Evolutionary conservation across 2,888 invertebrate genomes (phyloP).

Genomic region (Apeira syringaria): DNA sequence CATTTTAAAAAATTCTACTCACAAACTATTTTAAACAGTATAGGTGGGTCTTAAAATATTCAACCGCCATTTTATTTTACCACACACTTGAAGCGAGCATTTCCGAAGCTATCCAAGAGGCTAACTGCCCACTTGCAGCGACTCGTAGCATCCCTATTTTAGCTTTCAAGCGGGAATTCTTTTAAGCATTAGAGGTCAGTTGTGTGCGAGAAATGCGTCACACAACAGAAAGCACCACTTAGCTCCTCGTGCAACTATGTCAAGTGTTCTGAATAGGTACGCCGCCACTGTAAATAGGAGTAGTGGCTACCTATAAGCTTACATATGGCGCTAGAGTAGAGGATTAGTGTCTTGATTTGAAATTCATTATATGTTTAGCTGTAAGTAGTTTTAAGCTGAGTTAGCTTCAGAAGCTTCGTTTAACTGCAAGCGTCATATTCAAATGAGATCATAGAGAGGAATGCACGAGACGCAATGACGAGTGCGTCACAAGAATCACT

Average conservation of each 20-base stretch:
- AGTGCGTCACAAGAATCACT: too few species aligned
- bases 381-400: not conserved
- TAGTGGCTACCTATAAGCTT: constrained; percentile 18
- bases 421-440: too few species aligned
- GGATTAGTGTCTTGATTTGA: constrained; percentile 11
- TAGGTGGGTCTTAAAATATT: too few species aligned
- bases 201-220: constrained; percentile 41
- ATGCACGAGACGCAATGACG: too few species aligned
- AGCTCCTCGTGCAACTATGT: constrained; percentile 36
- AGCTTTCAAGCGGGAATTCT: constrained; percentile 21
- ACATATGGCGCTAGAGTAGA: not conserved
- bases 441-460: too few species aligned
- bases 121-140: constrained; percentile 11
- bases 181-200: constrained; percentile 28
- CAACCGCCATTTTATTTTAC: too few species aligned
- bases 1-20: too few species aligned
- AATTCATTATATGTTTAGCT: not conserved
- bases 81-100: too few species aligned
- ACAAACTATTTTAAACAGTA: too few species aligned
- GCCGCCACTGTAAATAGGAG: constrained; percentile 1
- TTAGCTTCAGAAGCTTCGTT: too few species aligned
- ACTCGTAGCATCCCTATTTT: constrained; percentile 5
- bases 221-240: constrained; percentile 38
- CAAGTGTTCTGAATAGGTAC: constrained; percentile 35
- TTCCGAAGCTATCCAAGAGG: constrained; percentile 1